Evolutionary conservation across 1,140 invertebrate species (phyloP).

Genomic region (Drosophila orena): DNA sequence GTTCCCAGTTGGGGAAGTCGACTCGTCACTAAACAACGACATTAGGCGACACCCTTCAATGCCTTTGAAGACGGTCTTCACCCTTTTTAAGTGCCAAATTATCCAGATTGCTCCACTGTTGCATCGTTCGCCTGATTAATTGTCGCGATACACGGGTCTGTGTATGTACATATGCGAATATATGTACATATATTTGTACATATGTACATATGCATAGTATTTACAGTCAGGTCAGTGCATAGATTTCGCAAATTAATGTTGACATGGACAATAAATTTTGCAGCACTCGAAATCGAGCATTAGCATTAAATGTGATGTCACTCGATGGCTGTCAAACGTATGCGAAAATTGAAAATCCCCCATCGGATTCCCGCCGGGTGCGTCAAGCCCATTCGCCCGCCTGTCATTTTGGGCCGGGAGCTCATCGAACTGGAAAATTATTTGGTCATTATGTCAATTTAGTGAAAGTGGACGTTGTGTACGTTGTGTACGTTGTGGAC

Average conservation of each 20-base stretch:
- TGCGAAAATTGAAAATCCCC: conserved; percentile 55
- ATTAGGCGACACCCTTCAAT: conserved; percentile 57
- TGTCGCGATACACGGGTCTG: conserved; percentile 40
- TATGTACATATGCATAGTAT: not conserved
- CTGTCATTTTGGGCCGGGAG: conserved; percentile 12
- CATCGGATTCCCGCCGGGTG: not conserved
- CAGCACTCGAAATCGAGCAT: conserved; percentile 72
- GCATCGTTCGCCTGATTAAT: conserved; percentile 77
- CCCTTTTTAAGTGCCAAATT: conserved; percentile 82
- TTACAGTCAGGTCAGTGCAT: conserved; percentile 3
- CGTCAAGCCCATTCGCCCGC: conserved; percentile 8
- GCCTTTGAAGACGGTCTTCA: conserved; percentile 54
- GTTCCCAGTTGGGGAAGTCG: conserved; percentile 21
- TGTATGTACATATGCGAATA: not conserved
- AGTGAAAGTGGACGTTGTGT: conserved; percentile 42
- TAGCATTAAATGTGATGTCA: conserved; percentile 70
- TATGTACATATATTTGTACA: not conserved
- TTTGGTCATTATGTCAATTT: conserved; percentile 83
- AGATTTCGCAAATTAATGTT: conserved; percentile 74
- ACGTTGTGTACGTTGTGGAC: conserved; percentile 10
- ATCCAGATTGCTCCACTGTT: conserved; percentile 48
- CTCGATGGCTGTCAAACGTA: conserved; percentile 66
- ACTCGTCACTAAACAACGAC: conserved; percentile 61
- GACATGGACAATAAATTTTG: conserved; percentile 80
- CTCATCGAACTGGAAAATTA: conserved; percentile 78